phyloP scores from a whole-genome alignment of 2,888 invertebrate genomes.

The Ariolimax columbianus region DNA sequence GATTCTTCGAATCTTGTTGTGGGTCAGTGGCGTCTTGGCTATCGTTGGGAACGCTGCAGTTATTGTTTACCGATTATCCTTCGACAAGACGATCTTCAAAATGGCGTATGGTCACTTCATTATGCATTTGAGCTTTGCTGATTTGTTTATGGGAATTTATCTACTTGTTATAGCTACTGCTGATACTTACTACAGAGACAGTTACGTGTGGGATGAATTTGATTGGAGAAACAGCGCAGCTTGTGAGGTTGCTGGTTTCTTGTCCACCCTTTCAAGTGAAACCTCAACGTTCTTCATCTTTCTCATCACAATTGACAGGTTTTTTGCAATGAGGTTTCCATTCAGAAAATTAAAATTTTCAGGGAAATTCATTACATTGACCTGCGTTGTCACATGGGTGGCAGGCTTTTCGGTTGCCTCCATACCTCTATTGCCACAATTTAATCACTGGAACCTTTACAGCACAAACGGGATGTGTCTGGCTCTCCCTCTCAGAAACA shows the following conservation, averaged over 20 bases:
- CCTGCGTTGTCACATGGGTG: conserved; percentile 65
- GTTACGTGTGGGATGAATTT: conserved; percentile 61
- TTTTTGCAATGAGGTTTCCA: conserved; percentile 83
- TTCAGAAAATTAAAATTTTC: conserved; percentile 75
- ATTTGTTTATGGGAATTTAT: conserved; percentile 65
- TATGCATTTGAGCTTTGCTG: conserved; percentile 53
- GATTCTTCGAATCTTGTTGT: conserved; percentile 56
- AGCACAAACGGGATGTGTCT: conserved; percentile 70
- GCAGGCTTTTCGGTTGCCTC: conserved; percentile 66
- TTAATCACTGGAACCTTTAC: conserved; percentile 47
- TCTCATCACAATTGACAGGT: conserved; percentile 83
- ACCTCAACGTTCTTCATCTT: conserved; percentile 83
- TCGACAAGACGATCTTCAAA: conserved; percentile 60
- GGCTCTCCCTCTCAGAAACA: conserved; percentile 75
- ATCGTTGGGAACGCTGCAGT: conserved; percentile 59
- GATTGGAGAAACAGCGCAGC: conserved; percentile 58
- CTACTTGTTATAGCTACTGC: conserved; percentile 61
- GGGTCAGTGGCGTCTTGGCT: conserved; percentile 59
- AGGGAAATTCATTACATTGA: conserved; percentile 57
- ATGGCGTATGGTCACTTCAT: conserved; percentile 40
- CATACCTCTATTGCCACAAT: conserved; percentile 67
- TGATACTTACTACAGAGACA: conserved; percentile 59
- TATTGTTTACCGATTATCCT: conserved; percentile 52
- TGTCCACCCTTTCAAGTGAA: conserved; percentile 81
- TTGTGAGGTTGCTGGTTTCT: conserved; percentile 62